Base-by-base conservation (phyloP, 1,140 invertebrate genomes). In the Drosophila aff. region DNA sequence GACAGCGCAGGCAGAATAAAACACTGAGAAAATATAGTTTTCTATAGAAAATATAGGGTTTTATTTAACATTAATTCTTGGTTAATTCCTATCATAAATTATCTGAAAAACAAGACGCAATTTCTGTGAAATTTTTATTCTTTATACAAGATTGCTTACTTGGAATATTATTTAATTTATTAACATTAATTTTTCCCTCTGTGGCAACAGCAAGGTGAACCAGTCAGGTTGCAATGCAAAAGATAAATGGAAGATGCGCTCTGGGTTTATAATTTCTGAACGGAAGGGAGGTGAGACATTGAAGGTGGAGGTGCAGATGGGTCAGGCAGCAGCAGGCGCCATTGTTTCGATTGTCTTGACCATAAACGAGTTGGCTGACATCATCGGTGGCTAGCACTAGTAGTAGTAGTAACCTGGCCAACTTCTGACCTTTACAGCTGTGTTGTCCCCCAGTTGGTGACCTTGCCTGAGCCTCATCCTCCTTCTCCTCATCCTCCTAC, bases 221-320 rank as follows among this genome's bases (percentile, higher is more conserved):
- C 38, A 77, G 76, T 57, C 68, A 59, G 72, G 43, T 87, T 78
- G 83, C 84, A 89, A 53, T 82, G 74, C 64, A 72, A 87, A 76
- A 86, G 79, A 76, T 86, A 79, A 86, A 86, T 81, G 57, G 81
- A 89, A 87, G 84, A 90, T 89, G 84, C 83, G 44, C 64, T 63
- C 43, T 28, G 55, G 46, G 46, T 38, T 60, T 72, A n/a, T 46
- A 40, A 64, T 64, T 26, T 62, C 40, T 43, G 33, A 73, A 31
- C 31, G 53, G 28, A 50, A 49, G 61, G 44, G 36, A 33, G 40
- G 58, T 6, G 58, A 4, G 49, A 31, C 13, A 9, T 1, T 36
- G 33, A 11, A 36, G 33, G 18, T 33, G 18, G 40, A 26, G 38
- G 63, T 33, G 31, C 1, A 58, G 52, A 58, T 33, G 58, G 57